Evolutionary conservation across 2,888 invertebrate genomes (phyloP).

Genomic region (Fragum whitleyi): DNA sequence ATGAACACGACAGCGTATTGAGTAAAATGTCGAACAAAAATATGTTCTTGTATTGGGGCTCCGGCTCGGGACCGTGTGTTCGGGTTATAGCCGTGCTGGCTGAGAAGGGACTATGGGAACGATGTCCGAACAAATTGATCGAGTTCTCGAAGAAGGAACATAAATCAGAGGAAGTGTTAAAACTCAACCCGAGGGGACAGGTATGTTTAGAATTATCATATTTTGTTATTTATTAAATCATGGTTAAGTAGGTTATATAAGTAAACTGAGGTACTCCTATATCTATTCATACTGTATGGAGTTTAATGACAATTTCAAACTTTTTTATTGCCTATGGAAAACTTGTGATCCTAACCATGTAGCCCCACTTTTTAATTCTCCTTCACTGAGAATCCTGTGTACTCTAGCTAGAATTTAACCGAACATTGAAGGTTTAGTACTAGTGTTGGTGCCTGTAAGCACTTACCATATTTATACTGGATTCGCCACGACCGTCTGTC

Average conservation of each 20-base stretch:
- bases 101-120: slow-evolving; percentile 74
- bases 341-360: no score
- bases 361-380: no score
- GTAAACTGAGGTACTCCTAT: not conserved
- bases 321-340: no score
- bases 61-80: slow-evolving; percentile 77
- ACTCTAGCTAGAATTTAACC: no score
- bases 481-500: no score
- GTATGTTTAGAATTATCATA: slow-evolving; percentile 47
- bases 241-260: not conserved
- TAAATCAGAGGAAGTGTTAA: slow-evolving; percentile 71
- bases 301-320: not conserved
- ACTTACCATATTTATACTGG: no score
- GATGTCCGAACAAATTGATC: slow-evolving; percentile 68
- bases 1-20: not conserved
- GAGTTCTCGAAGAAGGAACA: slow-evolving; percentile 76
- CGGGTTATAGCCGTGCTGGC: slow-evolving; percentile 73
- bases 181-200: slow-evolving; percentile 78
- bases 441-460: no score
- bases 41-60: slow-evolving; percentile 78
- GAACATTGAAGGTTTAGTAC: no score
- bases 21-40: slow-evolving; percentile 34
- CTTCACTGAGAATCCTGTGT: no score
- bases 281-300: not conserved
- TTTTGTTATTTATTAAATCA: not conserved